Evolutionary conservation across 2,888 invertebrate species (phyloP), one percentile per base, ranked within the genome.

Genomic region (Lysandra coridon): DNA sequence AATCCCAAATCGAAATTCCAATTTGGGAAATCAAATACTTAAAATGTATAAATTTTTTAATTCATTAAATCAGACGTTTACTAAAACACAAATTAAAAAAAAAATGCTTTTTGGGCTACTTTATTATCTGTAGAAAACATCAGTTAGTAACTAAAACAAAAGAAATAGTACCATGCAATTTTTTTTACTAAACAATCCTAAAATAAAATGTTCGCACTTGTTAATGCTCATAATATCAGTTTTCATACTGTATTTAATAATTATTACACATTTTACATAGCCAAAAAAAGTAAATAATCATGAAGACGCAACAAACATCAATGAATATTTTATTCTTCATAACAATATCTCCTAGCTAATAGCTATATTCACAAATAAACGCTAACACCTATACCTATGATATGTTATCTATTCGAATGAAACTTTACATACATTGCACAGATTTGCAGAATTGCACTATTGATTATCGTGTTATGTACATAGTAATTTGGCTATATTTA

Each of bases 381-480:
- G 30, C 30, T 53, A 53, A 79, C 79, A 79, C 30, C 79, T 81
- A 81, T 78, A 82, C 1, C 88, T 91, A 89, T 92, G 92, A 92
- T 92, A 92, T 92, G 92, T 92, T 85, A 89, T 87, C 89, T 92
- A 92, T 91, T 90, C 88, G 86, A 84, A 83, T 81, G 79, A 81
- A 82, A 80, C 80, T 79, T 79, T 80, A 81, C 81, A 80, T 84
- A 85, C 84, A 87, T 87, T 86, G 85, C 84, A 86, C 84, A 80
- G 33, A 78, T 60, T 80, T 79, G 57, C 53, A 76, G 62, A 74
- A 44, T 79, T 73, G 79, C 73, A 73, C 60, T 23, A 75, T 79
- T 74, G 69, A 69, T 64, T 30, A 64, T 69, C 33, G 14, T 17
- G 60, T 30, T 79, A 79, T 76, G 78, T 78, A 79, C 79, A 79